Percentiles rank a stretch among this genome's conserved stretches.
These are phyloP conservation scores for Falco punctatus DNA, from an alignment of 2,113 vertebrate genomes.

Conservation along the genomic window DNA sequence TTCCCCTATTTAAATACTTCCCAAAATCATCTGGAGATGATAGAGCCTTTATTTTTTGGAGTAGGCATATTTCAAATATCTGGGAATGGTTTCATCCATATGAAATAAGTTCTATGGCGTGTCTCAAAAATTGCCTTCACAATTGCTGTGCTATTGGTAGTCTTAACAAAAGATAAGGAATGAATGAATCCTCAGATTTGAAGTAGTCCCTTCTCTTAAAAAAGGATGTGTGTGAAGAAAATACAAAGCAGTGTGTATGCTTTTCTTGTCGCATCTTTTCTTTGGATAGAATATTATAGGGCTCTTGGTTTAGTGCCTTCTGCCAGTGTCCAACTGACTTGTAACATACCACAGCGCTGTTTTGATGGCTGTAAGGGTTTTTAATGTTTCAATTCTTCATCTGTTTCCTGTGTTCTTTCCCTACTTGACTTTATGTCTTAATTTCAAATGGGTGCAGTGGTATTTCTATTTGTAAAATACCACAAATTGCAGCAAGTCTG, in stretches of 20 bases:
- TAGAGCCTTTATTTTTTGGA: not conserved
- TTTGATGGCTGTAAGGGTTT: not conserved
- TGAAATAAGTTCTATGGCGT: not conserved
- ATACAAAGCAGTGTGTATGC: not conserved
- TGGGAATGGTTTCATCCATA: not conserved
- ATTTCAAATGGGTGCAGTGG: not conserved
- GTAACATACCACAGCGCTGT: not conserved
- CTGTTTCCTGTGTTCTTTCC: constrained; percentile 1
- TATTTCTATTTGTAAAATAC: constrained; percentile 14
- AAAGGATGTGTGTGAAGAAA: not conserved
- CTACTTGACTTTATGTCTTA: not conserved
- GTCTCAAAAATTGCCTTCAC: not conserved
- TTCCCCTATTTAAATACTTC: not conserved
- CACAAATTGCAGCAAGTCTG: not conserved
- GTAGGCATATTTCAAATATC: not conserved
- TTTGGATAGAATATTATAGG: not conserved
- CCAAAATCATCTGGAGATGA: not conserved
- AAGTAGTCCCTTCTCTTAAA: not conserved
- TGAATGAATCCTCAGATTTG: not conserved
- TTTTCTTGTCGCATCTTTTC: not conserved
- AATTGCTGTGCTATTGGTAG: not conserved
- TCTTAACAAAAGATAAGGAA: not conserved
- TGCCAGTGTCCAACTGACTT: not conserved
- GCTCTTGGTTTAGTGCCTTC: not conserved
- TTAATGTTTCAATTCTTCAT: not conserved